Percentiles rank a stretch among this genome's conserved stretches.
Conservation (phyloP, 2,113 vertebrate genomes). For the Orthonyx spaldingii region DNA sequence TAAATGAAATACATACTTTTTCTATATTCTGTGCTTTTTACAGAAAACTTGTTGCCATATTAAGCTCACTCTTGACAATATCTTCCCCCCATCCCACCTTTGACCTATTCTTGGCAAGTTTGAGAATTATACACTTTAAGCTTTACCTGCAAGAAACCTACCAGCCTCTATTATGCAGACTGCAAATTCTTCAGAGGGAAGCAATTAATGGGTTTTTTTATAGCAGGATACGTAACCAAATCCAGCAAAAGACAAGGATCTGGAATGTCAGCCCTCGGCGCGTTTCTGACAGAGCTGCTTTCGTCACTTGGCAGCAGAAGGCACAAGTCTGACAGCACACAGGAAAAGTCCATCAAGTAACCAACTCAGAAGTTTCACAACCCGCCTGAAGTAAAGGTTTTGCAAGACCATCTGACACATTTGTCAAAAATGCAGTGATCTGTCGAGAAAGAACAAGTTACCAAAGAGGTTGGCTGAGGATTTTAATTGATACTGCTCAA, state of each 20-base stretch:
- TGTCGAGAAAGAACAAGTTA: neutral
- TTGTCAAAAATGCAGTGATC: neutral
- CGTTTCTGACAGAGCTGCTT: neutral
- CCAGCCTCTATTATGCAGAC: neutral
- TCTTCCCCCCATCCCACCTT: rapidly evolving
- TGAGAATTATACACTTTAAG: neutral
- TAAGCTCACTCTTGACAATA: neutral
- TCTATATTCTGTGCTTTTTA: neutral
- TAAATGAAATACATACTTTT: neutral
- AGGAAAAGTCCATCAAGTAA: neutral
- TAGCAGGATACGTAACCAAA: neutral
- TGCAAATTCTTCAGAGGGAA: neutral
- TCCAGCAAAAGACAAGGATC: neutral
- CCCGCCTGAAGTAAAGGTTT: neutral
- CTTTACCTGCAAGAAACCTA: neutral
- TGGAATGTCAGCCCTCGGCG: neutral
- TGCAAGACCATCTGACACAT: neutral
- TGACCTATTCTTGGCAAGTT: neutral
- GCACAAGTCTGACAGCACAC: neutral
- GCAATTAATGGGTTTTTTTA: neutral
- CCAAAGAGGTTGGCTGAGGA: neutral
- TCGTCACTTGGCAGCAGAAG: neutral
- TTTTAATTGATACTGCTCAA: neutral
- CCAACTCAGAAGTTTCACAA: neutral
- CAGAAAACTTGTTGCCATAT: neutral